phyloP scores from a whole-genome alignment of 2,888 invertebrate genomes.

The Diabrotica balteata region DNA sequence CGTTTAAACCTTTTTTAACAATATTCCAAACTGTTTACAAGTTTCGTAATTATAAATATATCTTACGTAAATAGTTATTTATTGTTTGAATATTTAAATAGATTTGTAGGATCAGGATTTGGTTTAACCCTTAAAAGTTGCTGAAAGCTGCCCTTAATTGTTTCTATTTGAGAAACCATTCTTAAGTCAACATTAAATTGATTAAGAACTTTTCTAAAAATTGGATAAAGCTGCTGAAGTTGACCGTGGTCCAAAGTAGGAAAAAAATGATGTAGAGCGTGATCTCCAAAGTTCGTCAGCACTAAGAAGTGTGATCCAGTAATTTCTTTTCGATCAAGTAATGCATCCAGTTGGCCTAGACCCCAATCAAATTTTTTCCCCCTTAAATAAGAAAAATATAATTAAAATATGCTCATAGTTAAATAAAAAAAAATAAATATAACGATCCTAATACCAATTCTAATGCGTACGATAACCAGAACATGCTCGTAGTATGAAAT shows the following conservation, averaged over 20 bases:
- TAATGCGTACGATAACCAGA: too few species aligned
- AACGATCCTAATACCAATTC: too few species aligned
- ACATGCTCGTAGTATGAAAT: too few species aligned
- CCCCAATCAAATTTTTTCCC: conserved; percentile 74
- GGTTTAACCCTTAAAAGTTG: conserved; percentile 65
- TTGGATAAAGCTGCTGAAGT: conserved; percentile 71
- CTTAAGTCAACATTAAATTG: conserved; percentile 68
- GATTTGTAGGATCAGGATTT: conserved; percentile 54
- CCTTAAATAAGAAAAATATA: conserved; percentile 53
- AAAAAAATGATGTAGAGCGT: conserved; percentile 81
- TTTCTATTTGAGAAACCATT: conserved; percentile 65
- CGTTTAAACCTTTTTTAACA: too few species aligned
- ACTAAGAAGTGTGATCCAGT: conserved; percentile 73
- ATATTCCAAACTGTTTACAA: too few species aligned
- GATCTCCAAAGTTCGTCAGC: conserved; percentile 79
- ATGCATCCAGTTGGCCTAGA: conserved; percentile 76
- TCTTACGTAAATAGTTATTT: not conserved
- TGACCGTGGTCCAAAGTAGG: conserved; percentile 83
- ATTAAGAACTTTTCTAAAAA: conserved; percentile 66
- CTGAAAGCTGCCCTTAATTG: conserved; percentile 72
- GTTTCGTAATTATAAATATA: too few species aligned
- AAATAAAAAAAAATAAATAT: too few species aligned
- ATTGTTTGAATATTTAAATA: conserved; percentile 37
- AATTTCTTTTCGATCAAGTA: conserved; percentile 75
- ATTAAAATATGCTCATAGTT: not conserved